Evolutionary conservation across 2,888 invertebrate genomes (phyloP), one percentile per base, ranked within the genome.

Genomic region (Amitus sp.): DNA sequence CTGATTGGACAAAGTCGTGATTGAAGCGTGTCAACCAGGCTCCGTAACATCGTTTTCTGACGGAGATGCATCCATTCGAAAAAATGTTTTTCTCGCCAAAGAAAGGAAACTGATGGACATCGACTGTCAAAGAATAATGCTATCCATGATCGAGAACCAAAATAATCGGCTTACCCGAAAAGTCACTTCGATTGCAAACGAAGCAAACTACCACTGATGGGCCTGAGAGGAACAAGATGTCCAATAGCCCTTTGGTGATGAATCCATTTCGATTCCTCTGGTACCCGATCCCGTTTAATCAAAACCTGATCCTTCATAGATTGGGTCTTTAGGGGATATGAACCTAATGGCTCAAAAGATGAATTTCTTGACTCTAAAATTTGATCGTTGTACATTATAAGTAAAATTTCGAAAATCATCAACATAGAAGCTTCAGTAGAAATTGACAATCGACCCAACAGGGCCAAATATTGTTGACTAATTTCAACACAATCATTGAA

Each of bases 1-100:
- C 34, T 33, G 54, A 50, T 50, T 47, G 50, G 33, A 50, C 54
- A 54, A 54, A 60, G 54, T 60, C 50, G 54, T 34, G 40, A 39
- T 59, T 59, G 45, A 34, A 53, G 27, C 23, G 52, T 37, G 37
- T 37, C 15, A 37, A 37, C 37, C 37, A 37, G 15, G 15, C 3
- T 13, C 37, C 1, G 13, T 12, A 15, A 37, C 37, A 9, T 15
- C 37, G 37, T 37, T 37, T 13, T 37, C 2, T 37, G 37, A 37
- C 15, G 2, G 37, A 9, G 13, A 37, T n/a, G n/a, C 37, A 37
- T 37, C 15, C 4, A 15, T 37, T 37, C 9, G 15, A 15, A 37
- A 15, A n/a, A n/a, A n/a, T n/a, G n/a, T 12, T 4, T 37, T 37
- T 37, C 15, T 37, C 30, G 2, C 10, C 10, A 9, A 30, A 30